These are phyloP conservation scores for Peromyscus leucopus DNA, from an alignment of 2,113 vertebrate genomes.

Conservation along the genomic window DNA sequence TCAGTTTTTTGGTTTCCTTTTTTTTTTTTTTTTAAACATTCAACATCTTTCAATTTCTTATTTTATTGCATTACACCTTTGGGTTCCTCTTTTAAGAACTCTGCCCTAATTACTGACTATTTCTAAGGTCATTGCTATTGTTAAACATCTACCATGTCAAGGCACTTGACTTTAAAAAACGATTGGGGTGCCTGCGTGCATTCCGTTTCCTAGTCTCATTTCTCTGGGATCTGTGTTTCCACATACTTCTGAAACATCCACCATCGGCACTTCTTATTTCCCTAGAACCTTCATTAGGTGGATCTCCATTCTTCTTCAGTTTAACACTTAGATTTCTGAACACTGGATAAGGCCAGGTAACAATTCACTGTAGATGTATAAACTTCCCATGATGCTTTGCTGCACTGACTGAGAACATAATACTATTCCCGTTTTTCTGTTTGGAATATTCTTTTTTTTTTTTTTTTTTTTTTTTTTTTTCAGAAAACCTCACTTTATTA, in stretches of 20 bases:
- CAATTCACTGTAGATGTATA: not conserved
- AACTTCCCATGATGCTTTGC: not conserved
- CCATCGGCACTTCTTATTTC: not conserved
- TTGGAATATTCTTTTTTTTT: not conserved
- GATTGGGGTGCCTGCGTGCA: not conserved
- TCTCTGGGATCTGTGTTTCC: not conserved
- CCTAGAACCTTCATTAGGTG: not conserved
- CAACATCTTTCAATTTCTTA: not conserved
- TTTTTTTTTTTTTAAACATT: not conserved
- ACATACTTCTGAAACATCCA: not conserved
- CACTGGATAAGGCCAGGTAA: not conserved
- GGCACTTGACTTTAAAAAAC: not conserved
- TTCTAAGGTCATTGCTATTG: not conserved
- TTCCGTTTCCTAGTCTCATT: not conserved
- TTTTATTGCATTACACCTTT: not conserved
- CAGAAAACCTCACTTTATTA: too few relatives aligned
- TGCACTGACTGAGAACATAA: not conserved
- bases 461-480: slow-evolving; percentile 41
- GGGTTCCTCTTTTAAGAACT: not conserved
- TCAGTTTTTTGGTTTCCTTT: not conserved
- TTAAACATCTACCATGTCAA: not conserved
- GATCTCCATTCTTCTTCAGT: not conserved
- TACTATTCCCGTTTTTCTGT: not conserved
- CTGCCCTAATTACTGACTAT: not conserved
- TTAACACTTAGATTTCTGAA: not conserved